Conservation (phyloP, 2,113 vertebrate genomes). For the Clarias batrachus region DNA sequence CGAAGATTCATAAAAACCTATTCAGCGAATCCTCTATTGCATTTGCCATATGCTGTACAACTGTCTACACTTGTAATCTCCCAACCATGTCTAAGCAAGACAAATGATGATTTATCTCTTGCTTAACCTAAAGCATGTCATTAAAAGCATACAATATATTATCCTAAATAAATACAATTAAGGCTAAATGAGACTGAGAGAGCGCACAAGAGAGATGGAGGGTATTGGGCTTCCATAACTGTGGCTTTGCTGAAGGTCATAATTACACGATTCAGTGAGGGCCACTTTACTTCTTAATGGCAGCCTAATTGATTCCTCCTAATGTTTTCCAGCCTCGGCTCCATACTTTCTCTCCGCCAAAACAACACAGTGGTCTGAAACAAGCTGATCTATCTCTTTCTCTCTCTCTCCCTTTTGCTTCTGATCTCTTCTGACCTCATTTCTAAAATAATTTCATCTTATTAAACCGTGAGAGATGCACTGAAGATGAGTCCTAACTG, state of each 20-base stretch:
- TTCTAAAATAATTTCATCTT: constrained; percentile 29
- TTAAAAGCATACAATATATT: constrained; percentile 72
- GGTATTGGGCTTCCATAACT: constrained; percentile 63
- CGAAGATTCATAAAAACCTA: constrained; percentile 5
- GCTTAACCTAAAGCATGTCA: constrained; percentile 67
- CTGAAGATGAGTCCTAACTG: not conserved
- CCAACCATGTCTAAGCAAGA: constrained; percentile 46
- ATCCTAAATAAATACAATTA: constrained; percentile 74
- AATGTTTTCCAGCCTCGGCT: constrained; percentile 65
- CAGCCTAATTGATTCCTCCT: constrained; percentile 76
- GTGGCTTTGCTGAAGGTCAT: constrained; percentile 72
- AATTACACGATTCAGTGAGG: constrained; percentile 75
- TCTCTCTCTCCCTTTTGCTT: not conserved
- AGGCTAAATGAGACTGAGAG: constrained; percentile 56
- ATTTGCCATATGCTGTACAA: constrained; percentile 34
- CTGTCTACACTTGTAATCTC: constrained; percentile 28
- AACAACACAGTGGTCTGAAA: constrained; percentile 62
- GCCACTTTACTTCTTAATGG: constrained; percentile 73
- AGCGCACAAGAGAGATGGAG: constrained; percentile 40
- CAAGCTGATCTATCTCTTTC: constrained; percentile 58
- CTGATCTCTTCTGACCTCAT: constrained; percentile 17
- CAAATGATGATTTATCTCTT: constrained; percentile 65
- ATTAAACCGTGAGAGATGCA: not conserved
- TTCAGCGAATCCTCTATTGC: constrained; percentile 9
- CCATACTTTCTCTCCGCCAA: constrained; percentile 56